Base-by-base conservation (phyloP, 2,888 invertebrate genomes). In the Cremastinae sp. region DNA sequence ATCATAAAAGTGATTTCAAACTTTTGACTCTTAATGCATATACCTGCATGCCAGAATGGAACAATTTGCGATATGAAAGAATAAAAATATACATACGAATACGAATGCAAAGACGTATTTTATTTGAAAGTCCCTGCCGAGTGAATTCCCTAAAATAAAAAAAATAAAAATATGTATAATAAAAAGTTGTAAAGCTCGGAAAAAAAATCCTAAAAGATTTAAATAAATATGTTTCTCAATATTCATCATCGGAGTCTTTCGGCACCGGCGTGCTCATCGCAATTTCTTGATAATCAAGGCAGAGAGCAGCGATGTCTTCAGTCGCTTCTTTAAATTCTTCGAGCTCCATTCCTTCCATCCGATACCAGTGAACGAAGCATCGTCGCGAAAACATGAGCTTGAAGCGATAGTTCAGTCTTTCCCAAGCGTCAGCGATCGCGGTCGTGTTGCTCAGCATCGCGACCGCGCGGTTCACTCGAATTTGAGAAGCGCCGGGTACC, bases 391-490 rank as follows among this genome's bases (percentile, higher is more conserved):
- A 93, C 92, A 93, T 92, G 70, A 93, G 87, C 83, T 92, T 92
- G 83, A 93, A 92, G 86, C 93, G 93, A 84, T 91, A 91, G 85
- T 93, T 92, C 14, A 93, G 89, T 78, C 92, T 90, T 49, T 91
- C 91, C 93, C 93, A 93, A 18, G 92, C 93, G 78, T 92, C 92
- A 28, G 91, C 92, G 80, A 93, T 92, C 75, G 92, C 92, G 4
- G 93, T 93, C 18, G 92, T 93, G 87, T 93, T 93, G 82, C 91
- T 91, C 78, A 93, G 85, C 92, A 93, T 93, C 87, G 92, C 92
- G 20, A 93, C 92, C 35, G 93, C 92, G 47, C 92, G 89, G 41
- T 91, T 90, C 9, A 91, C 91, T 83, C 90, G 90, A 59, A 92
- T 91, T 77, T 90, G 82, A 81, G 90, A 90, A n/a, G 88, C 89